Percentiles rank a stretch among this genome's conserved stretches.
These are phyloP conservation scores for Thalpophila matura DNA, from an alignment of 2,888 invertebrate species.

Conservation along the genomic window DNA sequence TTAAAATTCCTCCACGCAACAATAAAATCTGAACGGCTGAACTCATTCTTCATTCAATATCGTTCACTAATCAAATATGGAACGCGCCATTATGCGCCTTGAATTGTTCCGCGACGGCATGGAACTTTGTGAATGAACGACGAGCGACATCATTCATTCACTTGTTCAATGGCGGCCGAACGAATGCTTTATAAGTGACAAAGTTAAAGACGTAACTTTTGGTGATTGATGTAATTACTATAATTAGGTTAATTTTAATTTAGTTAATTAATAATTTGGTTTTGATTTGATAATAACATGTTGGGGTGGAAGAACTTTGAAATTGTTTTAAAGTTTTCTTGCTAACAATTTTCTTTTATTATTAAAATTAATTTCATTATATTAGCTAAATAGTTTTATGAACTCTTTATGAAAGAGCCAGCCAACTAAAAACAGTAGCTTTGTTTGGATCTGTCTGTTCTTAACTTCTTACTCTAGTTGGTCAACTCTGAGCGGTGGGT, in stretches of 20 bases:
- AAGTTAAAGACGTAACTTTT: constrained; percentile 19
- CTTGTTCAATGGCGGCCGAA: constrained; percentile 31
- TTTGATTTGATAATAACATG: neutral
- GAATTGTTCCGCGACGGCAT: constrained; percentile 41
- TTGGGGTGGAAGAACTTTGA: neutral
- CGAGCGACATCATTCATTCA: constrained; percentile 53
- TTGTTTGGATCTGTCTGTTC: no score
- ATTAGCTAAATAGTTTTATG: no score
- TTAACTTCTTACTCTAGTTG: neutral
- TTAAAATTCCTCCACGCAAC: constrained; percentile 32
- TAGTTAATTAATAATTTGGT: constrained; percentile 8
- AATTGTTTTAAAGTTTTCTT: neutral
- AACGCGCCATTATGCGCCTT: constrained; percentile 49
- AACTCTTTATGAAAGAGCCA: no score
- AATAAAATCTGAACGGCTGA: constrained; percentile 31
- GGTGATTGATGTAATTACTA: constrained; percentile 32
- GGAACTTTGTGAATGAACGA: constrained; percentile 43
- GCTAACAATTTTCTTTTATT: no score
- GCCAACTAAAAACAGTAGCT: no score
- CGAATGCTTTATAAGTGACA: constrained; percentile 45
- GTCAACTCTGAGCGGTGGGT: neutral
- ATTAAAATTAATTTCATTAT: no score
- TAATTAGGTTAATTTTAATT: constrained; percentile 7
- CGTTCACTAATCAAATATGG: constrained; percentile 62
- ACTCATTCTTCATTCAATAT: constrained; percentile 53